Base-by-base conservation (phyloP, 2,797 vertebrate genomes). In the Poeciliopsis gracilis region DNA sequence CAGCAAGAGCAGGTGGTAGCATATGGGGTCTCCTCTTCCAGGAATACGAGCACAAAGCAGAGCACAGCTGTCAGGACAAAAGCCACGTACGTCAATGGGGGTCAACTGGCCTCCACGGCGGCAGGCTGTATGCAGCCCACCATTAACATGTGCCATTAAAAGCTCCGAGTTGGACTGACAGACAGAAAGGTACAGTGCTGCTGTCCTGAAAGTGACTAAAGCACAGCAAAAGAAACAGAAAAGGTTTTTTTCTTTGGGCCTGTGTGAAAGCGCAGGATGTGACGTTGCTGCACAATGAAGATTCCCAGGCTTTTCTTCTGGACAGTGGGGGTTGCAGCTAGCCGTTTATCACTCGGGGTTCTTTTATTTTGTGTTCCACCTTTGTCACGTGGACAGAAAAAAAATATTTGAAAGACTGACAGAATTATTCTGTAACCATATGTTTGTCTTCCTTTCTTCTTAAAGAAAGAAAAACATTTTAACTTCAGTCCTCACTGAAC, bases 11-110 rank as follows among this genome's bases (percentile, higher is more conserved):
- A 96, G 94, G 94, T 95, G 95, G 91, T 91, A 83, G 88, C 88
- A 93, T 93, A 89, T 89, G 90, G 87, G 80, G 73, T 85, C 86
- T 80, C 80, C 0, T 61, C 82, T 79, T 83, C 73, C 77, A 77
- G 84, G 89, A 84, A 79, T 84, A 49, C 76, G 80, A 89, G 86
- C 87, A 93, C 90, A 94, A 93, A 94, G 87, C 91, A 84, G 90
- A 28, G 89, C 86, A 86, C 93, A 95, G 94, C 91, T 95, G 94
- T 94, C 93, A 84, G 91, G 94, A 96, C 92, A 94, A 93, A 91
- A 86, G 87, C 80, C 84, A 66, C 53, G 77, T 78, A 74, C 84
- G 72, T 84, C 85, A 86, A 84, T 82, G 82, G 74, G 77, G 84
- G 84, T 85, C 78, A 84, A 86, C 77, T 73, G 84, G 84, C 90